Evolutionary conservation across 2,888 invertebrate genomes (phyloP).

Genomic region (Xestia rhomboidea): DNA sequence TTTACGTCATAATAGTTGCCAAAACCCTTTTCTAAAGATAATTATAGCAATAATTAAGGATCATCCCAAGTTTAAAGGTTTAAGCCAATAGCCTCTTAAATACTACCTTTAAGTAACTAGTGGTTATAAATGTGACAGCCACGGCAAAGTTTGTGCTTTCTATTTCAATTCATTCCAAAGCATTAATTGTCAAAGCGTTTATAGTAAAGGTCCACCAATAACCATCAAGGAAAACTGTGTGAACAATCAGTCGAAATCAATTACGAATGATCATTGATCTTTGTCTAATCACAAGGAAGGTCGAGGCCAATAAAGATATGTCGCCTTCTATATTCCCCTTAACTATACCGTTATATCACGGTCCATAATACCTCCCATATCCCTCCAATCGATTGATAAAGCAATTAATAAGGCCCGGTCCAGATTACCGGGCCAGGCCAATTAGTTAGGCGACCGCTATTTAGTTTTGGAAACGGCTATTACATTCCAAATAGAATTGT

Average conservation of each 20-base stretch:
- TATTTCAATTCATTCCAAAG: background rate
- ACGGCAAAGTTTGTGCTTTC: too few relatives aligned
- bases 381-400: slow-evolving; percentile 64
- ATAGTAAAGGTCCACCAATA: background rate
- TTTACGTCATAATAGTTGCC: too few relatives aligned
- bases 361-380: slow-evolving; percentile 54
- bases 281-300: slow-evolving; percentile 10
- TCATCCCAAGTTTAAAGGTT: background rate
- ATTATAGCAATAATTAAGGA: slow-evolving; percentile 11
- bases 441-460: slow-evolving; percentile 68
- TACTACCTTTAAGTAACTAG: background rate
- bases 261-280: slow-evolving; percentile 17
- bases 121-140: background rate
- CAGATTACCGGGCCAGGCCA: slow-evolving; percentile 61
- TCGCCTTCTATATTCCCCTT: slow-evolving; percentile 47
- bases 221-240: background rate
- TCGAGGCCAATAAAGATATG: slow-evolving; percentile 43
- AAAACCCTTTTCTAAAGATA: background rate
- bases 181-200: background rate
- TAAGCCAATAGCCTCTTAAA: background rate
- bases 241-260: slow-evolving; percentile 12
- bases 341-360: slow-evolving; percentile 33
- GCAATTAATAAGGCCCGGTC: slow-evolving; percentile 64
- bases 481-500: slow-evolving; percentile 62
- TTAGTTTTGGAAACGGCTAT: slow-evolving; percentile 66